phyloP scores from a whole-genome alignment of 1,140 invertebrate species.

The Anoplophora glabripennis region DNA sequence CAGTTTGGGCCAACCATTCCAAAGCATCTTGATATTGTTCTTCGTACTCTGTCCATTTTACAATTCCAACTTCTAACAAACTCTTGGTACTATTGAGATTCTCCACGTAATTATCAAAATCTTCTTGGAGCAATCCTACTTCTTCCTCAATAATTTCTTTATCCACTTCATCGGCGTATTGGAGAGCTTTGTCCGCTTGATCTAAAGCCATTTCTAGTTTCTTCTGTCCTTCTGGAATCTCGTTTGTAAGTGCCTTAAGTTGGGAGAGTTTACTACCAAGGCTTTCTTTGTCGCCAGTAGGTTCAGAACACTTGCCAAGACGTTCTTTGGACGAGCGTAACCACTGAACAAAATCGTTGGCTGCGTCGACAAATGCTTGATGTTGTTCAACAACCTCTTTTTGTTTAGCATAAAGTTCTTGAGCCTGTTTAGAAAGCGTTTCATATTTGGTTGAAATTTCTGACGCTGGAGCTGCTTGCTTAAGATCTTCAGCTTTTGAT shows the following conservation, averaged over 20 bases:
- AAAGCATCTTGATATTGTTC: slow-evolving; percentile 87
- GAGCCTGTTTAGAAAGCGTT: slow-evolving; percentile 83
- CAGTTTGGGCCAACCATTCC: slow-evolving; percentile 85
- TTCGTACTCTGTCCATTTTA: slow-evolving; percentile 94
- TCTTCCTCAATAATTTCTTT: slow-evolving; percentile 89
- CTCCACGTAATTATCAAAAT: slow-evolving; percentile 79
- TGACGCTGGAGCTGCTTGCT: slow-evolving; percentile 79
- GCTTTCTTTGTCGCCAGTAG: slow-evolving; percentile 89
- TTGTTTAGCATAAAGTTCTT: slow-evolving; percentile 86
- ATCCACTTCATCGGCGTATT: slow-evolving; percentile 79
- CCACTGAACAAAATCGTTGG: slow-evolving; percentile 90
- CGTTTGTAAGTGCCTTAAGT: slow-evolving; percentile 77
- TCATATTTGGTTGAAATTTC: slow-evolving; percentile 90
- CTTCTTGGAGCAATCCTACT: slow-evolving; percentile 82
- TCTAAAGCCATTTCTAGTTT: slow-evolving; percentile 80
- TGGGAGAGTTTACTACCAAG: slow-evolving; percentile 81
- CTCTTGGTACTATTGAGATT: slow-evolving; percentile 75
- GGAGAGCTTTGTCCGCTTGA: slow-evolving; percentile 78
- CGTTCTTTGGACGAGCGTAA: slow-evolving; percentile 83
- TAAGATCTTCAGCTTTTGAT: slow-evolving; percentile 84
- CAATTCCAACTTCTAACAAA: slow-evolving; percentile 83
- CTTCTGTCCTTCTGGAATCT: slow-evolving; percentile 74
- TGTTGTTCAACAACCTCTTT: slow-evolving; percentile 87
- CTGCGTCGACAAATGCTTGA: slow-evolving; percentile 86
- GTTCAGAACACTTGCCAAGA: slow-evolving; percentile 89